phyloP scores from a whole-genome alignment of 2,888 invertebrate species.

The Aproaerema taeniolella region DNA sequence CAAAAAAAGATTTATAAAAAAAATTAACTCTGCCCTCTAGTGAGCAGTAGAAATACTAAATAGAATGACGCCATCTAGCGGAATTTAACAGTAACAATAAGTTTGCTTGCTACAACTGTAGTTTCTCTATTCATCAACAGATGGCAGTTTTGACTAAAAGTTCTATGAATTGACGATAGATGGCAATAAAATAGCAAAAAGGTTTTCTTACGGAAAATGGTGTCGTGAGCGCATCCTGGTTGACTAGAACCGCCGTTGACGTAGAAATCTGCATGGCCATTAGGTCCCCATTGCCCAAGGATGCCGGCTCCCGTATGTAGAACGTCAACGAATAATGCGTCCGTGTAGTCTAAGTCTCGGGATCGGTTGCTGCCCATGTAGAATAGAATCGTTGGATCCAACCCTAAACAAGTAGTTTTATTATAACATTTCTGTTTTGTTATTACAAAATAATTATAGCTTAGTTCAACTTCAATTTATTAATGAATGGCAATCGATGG shows the following conservation, averaged over 20 bases:
- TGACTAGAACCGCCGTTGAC: conserved; percentile 93
- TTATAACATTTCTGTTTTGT: no score
- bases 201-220: conserved; percentile 84
- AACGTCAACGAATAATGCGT: conserved; percentile 89
- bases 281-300: conserved; percentile 92
- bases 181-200: background rate
- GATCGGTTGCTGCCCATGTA: conserved; percentile 90
- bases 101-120: no score
- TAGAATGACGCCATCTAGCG: no score
- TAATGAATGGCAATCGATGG: no score
- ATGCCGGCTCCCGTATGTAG: conserved; percentile 92
- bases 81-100: no score
- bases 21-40: no score
- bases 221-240: conserved; percentile 89
- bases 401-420: conserved; percentile 72
- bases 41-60: no score
- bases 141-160: background rate
- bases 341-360: conserved; percentile 86
- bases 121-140: no score
- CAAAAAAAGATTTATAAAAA: no score
- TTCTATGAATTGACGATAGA: background rate
- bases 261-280: conserved; percentile 92
- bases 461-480: no score
- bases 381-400: conserved; percentile 92
- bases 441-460: no score